A percentile compares a stretch with the other conserved stretches of the same genome.
Conservation (phyloP, 2,113 vertebrate genomes). For the Syrrhaptes paradoxus region DNA sequence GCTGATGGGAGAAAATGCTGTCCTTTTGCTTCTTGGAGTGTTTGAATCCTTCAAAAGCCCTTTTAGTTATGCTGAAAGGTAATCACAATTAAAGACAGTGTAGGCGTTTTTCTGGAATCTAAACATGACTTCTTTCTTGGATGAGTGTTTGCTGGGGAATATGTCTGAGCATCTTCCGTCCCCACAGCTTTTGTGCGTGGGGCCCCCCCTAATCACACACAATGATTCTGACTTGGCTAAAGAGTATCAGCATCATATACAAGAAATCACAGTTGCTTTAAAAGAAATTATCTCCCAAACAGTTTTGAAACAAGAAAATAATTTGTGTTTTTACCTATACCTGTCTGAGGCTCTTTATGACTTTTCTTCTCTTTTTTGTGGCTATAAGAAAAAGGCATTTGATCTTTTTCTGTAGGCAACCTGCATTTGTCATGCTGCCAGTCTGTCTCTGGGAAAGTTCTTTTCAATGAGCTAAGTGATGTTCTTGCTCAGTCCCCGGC, state of each 20-base stretch:
- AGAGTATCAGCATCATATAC: background rate
- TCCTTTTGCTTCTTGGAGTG: background rate
- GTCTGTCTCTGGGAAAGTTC: constrained; percentile 22
- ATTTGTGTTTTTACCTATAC: background rate
- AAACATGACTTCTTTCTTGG: background rate
- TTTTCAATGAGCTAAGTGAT: constrained; percentile 1
- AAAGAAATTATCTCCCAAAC: background rate
- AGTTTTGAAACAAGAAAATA: background rate
- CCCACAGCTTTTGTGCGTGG: background rate
- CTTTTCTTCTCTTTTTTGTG: background rate
- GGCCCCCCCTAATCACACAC: background rate
- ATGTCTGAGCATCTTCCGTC: constrained; percentile 14
- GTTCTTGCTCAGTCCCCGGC: constrained; percentile 23
- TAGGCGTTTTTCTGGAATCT: background rate
- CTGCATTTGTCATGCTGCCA: constrained; percentile 41
- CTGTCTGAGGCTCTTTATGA: background rate
- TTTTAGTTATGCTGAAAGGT: constrained; percentile 7
- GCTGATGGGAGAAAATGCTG: background rate
- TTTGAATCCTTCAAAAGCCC: constrained; percentile 4
- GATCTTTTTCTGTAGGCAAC: constrained; percentile 5
- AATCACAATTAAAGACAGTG: background rate
- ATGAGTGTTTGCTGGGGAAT: background rate
- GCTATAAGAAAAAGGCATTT: background rate
- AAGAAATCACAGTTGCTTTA: background rate
- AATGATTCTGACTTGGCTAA: background rate